Evolutionary conservation across 1,140 invertebrate genomes (phyloP).

Genomic region (Drosophila kepulauana): DNA sequence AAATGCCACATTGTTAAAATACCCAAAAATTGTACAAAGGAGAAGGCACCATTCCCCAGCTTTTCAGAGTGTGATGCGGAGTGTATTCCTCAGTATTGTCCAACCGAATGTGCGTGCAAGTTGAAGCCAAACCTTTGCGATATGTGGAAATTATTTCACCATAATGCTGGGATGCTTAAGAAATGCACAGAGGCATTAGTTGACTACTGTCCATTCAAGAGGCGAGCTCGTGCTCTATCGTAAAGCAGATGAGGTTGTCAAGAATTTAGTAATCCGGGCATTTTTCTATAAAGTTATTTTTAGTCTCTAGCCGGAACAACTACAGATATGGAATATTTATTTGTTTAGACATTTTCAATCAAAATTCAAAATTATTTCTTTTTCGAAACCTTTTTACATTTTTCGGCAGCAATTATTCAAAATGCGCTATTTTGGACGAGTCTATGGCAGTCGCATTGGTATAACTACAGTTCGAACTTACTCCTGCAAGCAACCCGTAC

Average conservation of each 20-base stretch:
- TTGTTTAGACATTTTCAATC: not conserved
- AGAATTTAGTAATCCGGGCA: too few relatives aligned
- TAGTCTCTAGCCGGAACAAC: not conserved
- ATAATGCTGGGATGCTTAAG: not conserved
- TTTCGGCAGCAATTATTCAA: not conserved
- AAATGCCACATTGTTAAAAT: not conserved
- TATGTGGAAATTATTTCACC: constrained; percentile 18
- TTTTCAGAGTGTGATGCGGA: constrained; percentile 55
- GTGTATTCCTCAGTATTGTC: constrained; percentile 12
- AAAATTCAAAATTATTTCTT: constrained; percentile 30
- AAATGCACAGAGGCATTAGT: constrained; percentile 30
- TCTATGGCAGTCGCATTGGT: not conserved
- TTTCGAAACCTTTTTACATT: not conserved
- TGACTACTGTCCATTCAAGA: constrained; percentile 16
- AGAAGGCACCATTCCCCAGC: constrained; percentile 44
- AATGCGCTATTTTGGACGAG: constrained; percentile 2
- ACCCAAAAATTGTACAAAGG: constrained; percentile 6
- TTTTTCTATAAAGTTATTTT: not conserved
- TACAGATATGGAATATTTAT: too few relatives aligned
- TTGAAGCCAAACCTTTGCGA: constrained; percentile 31
- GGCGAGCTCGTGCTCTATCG: not conserved
- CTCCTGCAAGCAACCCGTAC: not conserved
- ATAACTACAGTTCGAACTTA: not conserved
- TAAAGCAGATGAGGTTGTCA: not conserved
- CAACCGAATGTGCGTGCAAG: constrained; percentile 50